These are phyloP conservation scores for Rhopalosiphum maidis DNA, from an alignment of 1,140 invertebrate genomes.

Conservation along the genomic window DNA sequence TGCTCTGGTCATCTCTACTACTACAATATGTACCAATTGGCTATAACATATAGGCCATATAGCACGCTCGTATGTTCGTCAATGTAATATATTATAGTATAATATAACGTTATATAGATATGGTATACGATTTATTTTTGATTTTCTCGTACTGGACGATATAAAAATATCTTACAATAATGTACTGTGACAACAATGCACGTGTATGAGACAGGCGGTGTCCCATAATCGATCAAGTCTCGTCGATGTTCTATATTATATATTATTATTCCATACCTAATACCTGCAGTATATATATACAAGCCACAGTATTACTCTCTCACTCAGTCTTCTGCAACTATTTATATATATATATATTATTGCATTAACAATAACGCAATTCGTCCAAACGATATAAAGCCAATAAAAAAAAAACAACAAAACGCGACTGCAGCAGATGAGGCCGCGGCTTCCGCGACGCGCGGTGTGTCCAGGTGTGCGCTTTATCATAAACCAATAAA, in stretches of 20 bases:
- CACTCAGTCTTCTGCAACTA: not conserved
- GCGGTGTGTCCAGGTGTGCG: slow-evolving; percentile 12
- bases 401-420: slow-evolving; percentile 2
- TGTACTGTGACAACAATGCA: not conserved
- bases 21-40: too few relatives aligned
- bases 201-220: not conserved
- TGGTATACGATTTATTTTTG: not conserved
- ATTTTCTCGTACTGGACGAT: not conserved
- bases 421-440: not conserved
- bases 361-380: slow-evolving; percentile 10
- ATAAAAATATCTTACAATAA: not conserved
- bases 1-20: too few relatives aligned
- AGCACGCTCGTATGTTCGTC: not conserved
- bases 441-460: not conserved
- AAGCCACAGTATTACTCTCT: not conserved
- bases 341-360: not conserved
- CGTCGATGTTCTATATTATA: slow-evolving; percentile 15
- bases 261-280: not conserved
- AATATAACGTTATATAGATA: too few relatives aligned
- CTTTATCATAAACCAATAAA: slow-evolving; percentile 42
- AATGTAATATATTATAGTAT: not conserved
- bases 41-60: too few relatives aligned
- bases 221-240: not conserved
- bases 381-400: slow-evolving; percentile 14
- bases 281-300: not conserved